Conservation (phyloP, 1,140 invertebrate genomes). For the Mylabris phalerata region DNA sequence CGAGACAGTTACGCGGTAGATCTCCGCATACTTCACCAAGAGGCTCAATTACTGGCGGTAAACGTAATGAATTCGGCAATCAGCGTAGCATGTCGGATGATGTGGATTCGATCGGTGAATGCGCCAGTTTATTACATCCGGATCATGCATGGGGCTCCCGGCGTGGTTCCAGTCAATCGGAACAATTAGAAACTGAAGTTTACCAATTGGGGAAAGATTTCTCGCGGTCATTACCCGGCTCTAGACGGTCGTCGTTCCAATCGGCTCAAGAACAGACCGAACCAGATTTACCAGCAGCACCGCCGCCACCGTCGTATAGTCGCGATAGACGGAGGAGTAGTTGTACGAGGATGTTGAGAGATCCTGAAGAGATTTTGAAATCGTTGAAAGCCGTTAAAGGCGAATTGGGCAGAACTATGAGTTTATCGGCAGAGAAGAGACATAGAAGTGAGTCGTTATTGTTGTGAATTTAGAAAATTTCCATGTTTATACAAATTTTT, state of each 20-base stretch:
- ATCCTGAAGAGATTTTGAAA: constrained; percentile 74
- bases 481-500: no score
- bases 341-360: constrained; percentile 59
- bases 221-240: constrained; percentile 75
- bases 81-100: constrained; percentile 66
- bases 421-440: constrained; percentile 55
- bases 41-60: constrained; percentile 65
- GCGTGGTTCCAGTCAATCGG: constrained; percentile 76
- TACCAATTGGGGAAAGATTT: constrained; percentile 80
- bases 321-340: constrained; percentile 69
- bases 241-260: constrained; percentile 75
- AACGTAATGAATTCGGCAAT: constrained; percentile 57
- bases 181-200: constrained; percentile 75
- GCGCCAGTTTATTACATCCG: constrained; percentile 67
- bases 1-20: constrained; percentile 57
- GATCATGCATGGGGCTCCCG: constrained; percentile 77
- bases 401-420: constrained; percentile 71
- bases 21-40: constrained; percentile 71
- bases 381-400: constrained; percentile 71
- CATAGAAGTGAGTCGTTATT: constrained; percentile 54
- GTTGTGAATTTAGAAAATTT: no score
- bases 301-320: constrained; percentile 52
- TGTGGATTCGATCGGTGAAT: constrained; percentile 64
- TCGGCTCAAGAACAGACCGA: constrained; percentile 49
- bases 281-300: constrained; percentile 40